Base-by-base conservation (phyloP, 2,113 vertebrate genomes). In the Hydropotes inermis region DNA sequence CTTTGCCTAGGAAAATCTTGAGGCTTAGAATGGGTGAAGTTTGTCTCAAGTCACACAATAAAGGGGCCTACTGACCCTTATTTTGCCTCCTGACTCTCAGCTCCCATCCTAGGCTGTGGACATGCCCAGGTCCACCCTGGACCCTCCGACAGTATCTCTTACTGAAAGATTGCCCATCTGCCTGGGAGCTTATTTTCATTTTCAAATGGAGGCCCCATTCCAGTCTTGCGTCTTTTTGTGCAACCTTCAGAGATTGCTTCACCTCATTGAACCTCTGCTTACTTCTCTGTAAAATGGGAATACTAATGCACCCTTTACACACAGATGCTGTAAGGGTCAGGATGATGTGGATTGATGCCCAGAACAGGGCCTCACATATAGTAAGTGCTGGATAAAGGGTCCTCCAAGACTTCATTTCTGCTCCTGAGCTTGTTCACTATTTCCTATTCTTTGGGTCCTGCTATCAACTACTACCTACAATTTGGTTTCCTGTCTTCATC, bases 311-410 rank as follows among this genome's bases (percentile, higher is more conserved):
- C 17, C 25, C n/a, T 60, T 39, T 70, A 11, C 16, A 45, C 33
- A 70, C 16, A 89, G 52, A 36, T 17, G 54, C 21, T 7, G 7
- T 5, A 27, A 39, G 11, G 16, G 2, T 14, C 2, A 1, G 57
- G 70, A 55, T 39, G 2, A n/a, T 1, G 0, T 2, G 13, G 61
- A 39, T 1, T 0, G 4, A 19, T 30, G 27, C 60, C 43, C 10
- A 6, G 76, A 60, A 21, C 11, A 19, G n/a, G 57, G 28, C 36
- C 45, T 57, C n/a, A 19, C 5, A 6, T 0, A 0, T 19, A 47
- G 39, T 27, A 11, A 50, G 13, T 47, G 47, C 30, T 90, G 47
- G 25, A 39, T 4, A 15, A 25, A n/a, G 64, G 12, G 16, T 47
- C 5, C 60, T 15, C 11, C 2, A 78, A 45, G 60, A 52, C 21